phyloP scores from a whole-genome alignment of 2,888 invertebrate genomes.

The Leptopterna dolabrata region DNA sequence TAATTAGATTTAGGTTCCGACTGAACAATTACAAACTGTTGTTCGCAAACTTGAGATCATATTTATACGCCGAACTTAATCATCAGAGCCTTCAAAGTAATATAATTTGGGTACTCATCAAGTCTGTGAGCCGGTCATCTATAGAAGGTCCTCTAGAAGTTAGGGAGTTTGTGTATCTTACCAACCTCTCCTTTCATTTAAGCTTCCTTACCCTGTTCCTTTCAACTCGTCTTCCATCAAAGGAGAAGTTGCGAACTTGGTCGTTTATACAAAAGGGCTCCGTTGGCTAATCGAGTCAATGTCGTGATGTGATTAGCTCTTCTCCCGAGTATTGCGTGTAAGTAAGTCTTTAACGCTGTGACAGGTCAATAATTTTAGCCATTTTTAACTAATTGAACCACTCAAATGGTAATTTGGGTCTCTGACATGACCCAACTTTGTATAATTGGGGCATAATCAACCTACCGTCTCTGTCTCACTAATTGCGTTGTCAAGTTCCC shows the following conservation, averaged over 20 bases:
- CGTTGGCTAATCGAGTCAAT: slow-evolving; percentile 49
- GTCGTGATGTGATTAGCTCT: slow-evolving; percentile 44
- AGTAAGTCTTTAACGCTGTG: slow-evolving; percentile 49
- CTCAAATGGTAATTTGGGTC: slow-evolving; percentile 52
- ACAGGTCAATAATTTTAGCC: slow-evolving; percentile 41
- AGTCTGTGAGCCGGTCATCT: neutral
- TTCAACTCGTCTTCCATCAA: slow-evolving; percentile 29
- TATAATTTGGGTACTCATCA: neutral
- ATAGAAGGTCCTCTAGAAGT: slow-evolving; percentile 5
- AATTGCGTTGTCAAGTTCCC: slow-evolving; percentile 35
- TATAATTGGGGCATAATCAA: slow-evolving; percentile 31
- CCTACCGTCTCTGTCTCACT: slow-evolving; percentile 18
- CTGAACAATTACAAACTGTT: too few relatives aligned
- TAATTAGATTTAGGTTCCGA: too few relatives aligned
- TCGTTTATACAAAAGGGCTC: slow-evolving; percentile 52
- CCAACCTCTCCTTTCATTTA: slow-evolving; percentile 18
- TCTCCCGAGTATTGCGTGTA: slow-evolving; percentile 47
- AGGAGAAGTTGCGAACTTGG: slow-evolving; percentile 51
- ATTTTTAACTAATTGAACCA: slow-evolving; percentile 55
- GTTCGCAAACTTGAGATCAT: too few relatives aligned
- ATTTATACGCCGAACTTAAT: neutral
- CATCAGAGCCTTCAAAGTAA: neutral
- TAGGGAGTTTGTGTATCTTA: slow-evolving; percentile 35
- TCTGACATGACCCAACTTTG: slow-evolving; percentile 35
- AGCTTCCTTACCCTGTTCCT: slow-evolving; percentile 16